Percentiles rank a stretch among this genome's conserved stretches.
Conservation (phyloP, 2,888 invertebrate genomes). For the Nemoura dubitans region DNA sequence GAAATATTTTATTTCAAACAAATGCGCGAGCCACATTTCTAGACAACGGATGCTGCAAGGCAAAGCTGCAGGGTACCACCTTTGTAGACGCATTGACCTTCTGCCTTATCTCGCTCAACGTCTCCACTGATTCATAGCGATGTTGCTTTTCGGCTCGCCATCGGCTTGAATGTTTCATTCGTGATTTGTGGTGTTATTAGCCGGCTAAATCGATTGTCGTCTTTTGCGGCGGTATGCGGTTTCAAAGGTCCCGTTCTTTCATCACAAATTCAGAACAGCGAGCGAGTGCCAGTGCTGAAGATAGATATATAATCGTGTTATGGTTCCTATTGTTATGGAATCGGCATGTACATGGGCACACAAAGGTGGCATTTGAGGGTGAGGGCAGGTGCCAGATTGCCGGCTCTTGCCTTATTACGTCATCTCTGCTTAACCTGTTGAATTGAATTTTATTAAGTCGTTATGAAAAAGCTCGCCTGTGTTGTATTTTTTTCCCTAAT, state of each 20-base stretch:
- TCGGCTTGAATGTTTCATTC: not conserved
- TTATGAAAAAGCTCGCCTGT: not conserved
- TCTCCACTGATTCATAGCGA: not conserved
- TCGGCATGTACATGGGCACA: not conserved
- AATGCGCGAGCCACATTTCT: too few relatives aligned
- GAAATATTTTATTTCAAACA: too few relatives aligned
- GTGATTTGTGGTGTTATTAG: not conserved
- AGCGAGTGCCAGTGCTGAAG: not conserved
- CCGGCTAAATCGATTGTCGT: not conserved
- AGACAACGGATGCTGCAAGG: too few relatives aligned
- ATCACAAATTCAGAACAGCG: not conserved
- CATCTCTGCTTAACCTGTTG: constrained; percentile 9
- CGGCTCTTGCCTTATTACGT: not conserved
- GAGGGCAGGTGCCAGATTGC: not conserved
- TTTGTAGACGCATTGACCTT: not conserved
- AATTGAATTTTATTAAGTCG: not conserved
- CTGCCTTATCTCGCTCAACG: not conserved
- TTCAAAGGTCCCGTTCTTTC: constrained; percentile 7
- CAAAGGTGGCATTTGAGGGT: constrained; percentile 4
- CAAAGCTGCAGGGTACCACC: not conserved
- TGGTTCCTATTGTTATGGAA: not conserved
- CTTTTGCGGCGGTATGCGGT: not conserved
- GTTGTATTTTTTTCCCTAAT: not conserved
- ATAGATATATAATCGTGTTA: not conserved
- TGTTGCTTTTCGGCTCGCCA: not conserved